Evolutionary conservation across 1,140 invertebrate species (phyloP), one percentile per base, ranked within the genome.

Genomic region (Linepithema humile): DNA sequence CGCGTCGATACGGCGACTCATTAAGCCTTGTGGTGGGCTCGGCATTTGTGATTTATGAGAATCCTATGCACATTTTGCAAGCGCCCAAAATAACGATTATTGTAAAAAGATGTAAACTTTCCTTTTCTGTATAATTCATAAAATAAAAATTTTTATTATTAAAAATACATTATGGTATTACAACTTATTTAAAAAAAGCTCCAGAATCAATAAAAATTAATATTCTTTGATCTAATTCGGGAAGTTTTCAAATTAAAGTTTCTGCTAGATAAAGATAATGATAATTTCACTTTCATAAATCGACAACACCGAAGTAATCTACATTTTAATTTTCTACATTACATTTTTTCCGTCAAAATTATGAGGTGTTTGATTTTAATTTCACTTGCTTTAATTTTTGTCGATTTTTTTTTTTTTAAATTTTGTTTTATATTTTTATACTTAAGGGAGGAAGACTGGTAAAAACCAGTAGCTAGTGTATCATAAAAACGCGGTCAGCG

Each of bases 1-100:
- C 73, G 80, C 74, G 84, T 59, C 62, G 85, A 84, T 82, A 85
- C 82, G 53, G 45, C 32, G 73, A 84, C 82, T 59, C 60, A 62
- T 80, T 80, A 80, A 80, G 64, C 64, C 45, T 26, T 20, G 43
- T 20, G 45, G 60, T 65, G 62, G 48, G 45, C 62, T n/a, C 64
- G 35, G 64, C 64, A 32, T 70, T 80, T 55, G 43, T 69, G 62
- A 80, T 80, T 80, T 55, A 80, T 50, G 48, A 57, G 62, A 69
- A 80, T 69, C 62, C 32, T 67, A 20, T 15, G 59, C 9, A 17
- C 26, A 55, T 67, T 78, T 80, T 55, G 10, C 48, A 23, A 40
- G 29, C 45, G 48, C 20, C 40, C 3, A 26, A 12, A 17, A 38
- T 20, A 69, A 57, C 45, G 35, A 38, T 55, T 75, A 55, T 80